These are phyloP conservation scores for Drosophila asahinai DNA, from an alignment of 1,140 invertebrate genomes.

Conservation along the genomic window DNA sequence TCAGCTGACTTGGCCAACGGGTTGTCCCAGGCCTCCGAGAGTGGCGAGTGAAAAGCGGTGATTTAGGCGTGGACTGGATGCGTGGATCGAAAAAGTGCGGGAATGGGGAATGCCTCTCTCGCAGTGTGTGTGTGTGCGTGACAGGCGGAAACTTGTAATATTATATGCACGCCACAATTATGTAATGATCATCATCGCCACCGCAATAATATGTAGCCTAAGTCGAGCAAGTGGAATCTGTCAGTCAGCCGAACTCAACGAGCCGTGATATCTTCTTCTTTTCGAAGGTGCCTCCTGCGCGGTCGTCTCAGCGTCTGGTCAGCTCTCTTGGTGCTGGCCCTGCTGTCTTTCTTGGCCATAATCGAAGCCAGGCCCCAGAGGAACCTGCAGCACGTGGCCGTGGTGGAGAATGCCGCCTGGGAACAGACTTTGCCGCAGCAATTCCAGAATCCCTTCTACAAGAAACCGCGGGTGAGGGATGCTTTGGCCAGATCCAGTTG, in stretches of 20 bases:
- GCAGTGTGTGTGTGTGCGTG: slow-evolving; percentile 63
- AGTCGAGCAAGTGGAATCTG: slow-evolving; percentile 50
- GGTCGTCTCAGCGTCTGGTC: slow-evolving; percentile 30
- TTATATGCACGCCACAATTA: slow-evolving; percentile 79
- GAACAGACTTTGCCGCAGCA: slow-evolving; percentile 83
- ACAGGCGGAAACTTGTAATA: slow-evolving; percentile 81
- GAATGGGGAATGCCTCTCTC: slow-evolving; percentile 31
- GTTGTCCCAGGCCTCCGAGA: slow-evolving; percentile 51
- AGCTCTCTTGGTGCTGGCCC: slow-evolving; percentile 21
- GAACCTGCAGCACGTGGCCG: slow-evolving; percentile 80
- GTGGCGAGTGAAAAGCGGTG: slow-evolving; percentile 73
- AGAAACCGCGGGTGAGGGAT: slow-evolving; percentile 83
- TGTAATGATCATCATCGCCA: slow-evolving; percentile 67
- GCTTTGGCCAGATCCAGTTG: slow-evolving; percentile 86
- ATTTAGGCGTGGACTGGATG: slow-evolving; percentile 63
- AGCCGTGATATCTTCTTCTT: slow-evolving; percentile 41
- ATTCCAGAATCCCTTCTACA: slow-evolving; percentile 85
- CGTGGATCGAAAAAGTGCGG: slow-evolving; percentile 6
- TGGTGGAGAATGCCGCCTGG: slow-evolving; percentile 82
- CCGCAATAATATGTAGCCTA: slow-evolving; percentile 27
- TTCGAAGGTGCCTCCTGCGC: slow-evolving; percentile 56
- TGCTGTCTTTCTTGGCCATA: slow-evolving; percentile 14
- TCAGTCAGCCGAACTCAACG: slow-evolving; percentile 35
- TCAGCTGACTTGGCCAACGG: slow-evolving; percentile 74
- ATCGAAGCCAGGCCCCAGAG: slow-evolving; percentile 56